phyloP scores from a whole-genome alignment of 2,797 vertebrate genomes.

The Mallotus villosus region DNA sequence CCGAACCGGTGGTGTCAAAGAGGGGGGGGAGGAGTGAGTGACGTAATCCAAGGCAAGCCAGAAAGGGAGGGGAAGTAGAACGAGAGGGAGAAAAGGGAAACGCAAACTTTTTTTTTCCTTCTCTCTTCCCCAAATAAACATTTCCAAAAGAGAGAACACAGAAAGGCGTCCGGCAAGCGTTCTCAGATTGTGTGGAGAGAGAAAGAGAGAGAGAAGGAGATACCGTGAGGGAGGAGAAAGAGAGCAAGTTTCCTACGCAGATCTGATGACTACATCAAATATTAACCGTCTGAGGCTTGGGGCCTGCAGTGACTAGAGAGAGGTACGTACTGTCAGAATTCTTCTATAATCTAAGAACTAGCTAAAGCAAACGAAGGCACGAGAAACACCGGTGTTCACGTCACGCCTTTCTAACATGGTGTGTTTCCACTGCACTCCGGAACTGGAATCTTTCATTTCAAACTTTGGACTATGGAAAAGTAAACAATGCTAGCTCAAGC shows the following conservation, averaged over 20 bases:
- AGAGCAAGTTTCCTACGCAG: conserved; percentile 39
- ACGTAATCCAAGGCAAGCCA: conserved; percentile 60
- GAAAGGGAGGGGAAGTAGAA: conserved; percentile 70
- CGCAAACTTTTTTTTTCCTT: conserved; percentile 54
- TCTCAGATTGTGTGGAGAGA: conserved; percentile 20
- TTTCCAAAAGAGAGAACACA: conserved; percentile 39
- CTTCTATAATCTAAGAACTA: conserved; percentile 23
- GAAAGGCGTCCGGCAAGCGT: conserved; percentile 26
- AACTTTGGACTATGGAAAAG: conserved; percentile 10
- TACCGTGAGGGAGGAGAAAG: conserved; percentile 22
- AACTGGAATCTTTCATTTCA: conserved; percentile 37
- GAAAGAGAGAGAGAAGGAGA: conserved; percentile 34
- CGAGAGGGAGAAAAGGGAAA: conserved; percentile 71
- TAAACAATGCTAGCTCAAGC: conserved; percentile 35
- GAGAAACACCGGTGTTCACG: background rate
- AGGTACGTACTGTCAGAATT: conserved; percentile 55
- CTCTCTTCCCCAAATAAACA: conserved; percentile 50
- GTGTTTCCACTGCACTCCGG: conserved; percentile 25
- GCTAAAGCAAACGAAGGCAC: background rate
- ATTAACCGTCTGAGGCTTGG: conserved; percentile 68
- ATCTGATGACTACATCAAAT: conserved; percentile 74
- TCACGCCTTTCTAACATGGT: background rate
- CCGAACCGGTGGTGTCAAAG: conserved; percentile 53
- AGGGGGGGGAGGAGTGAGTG: conserved; percentile 64
- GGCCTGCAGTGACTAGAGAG: conserved; percentile 66